Conservation (phyloP, 2,888 invertebrate genomes). For the Euproctis similis region DNA sequence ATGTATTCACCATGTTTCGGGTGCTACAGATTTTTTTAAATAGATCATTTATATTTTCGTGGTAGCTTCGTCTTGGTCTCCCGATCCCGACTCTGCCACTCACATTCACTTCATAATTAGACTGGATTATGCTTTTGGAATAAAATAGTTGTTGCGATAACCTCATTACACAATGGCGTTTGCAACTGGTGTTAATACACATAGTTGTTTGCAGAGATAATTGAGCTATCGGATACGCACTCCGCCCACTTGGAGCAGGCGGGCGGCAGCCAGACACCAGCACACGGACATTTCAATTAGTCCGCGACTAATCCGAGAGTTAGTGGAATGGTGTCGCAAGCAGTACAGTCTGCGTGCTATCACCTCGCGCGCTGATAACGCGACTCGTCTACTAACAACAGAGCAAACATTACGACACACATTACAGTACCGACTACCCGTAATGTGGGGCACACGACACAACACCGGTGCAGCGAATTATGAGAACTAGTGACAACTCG, state of each 20-base stretch:
- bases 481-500: slow-evolving; percentile 13
- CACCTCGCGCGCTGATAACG: slow-evolving; percentile 31
- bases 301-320: slow-evolving; percentile 33
- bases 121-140: too few relatives aligned
- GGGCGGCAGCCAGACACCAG: slow-evolving; percentile 24
- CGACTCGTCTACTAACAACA: slow-evolving; percentile 26
- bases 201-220: slow-evolving; percentile 47
- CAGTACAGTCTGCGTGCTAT: slow-evolving; percentile 34
- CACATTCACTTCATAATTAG: too few relatives aligned
- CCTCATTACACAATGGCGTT: slow-evolving; percentile 1
- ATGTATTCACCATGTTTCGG: too few relatives aligned
- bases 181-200: slow-evolving; percentile 21
- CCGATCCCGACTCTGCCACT: too few relatives aligned
- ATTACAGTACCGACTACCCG: slow-evolving; percentile 12
- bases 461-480: slow-evolving; percentile 22
- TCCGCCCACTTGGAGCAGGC: slow-evolving; percentile 40
- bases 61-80: too few relatives aligned
- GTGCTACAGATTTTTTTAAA: too few relatives aligned
- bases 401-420: slow-evolving; percentile 38
- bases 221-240: slow-evolving; percentile 40
- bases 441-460: slow-evolving; percentile 27
- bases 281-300: slow-evolving; percentile 49
- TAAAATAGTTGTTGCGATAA: neutral
- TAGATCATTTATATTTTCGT: too few relatives aligned
- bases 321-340: slow-evolving; percentile 30